These are phyloP conservation scores for Sturmia bella DNA, from an alignment of 2,888 invertebrate species.

Conservation along the genomic window DNA sequence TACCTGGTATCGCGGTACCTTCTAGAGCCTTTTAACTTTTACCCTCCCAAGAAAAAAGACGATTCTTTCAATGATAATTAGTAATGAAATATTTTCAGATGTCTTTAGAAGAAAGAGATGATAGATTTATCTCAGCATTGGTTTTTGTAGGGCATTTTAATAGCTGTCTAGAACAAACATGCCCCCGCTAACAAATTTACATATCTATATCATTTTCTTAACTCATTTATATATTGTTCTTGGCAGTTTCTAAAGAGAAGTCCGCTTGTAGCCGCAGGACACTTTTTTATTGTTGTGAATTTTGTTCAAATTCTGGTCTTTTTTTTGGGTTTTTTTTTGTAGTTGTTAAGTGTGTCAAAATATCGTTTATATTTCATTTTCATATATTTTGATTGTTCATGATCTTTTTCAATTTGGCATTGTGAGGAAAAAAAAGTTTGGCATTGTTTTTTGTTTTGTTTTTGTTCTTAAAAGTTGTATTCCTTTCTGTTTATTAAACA, in stretches of 20 bases:
- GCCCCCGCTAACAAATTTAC: too few species aligned
- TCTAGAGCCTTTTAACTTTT: too few species aligned
- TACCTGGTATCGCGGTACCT: too few species aligned
- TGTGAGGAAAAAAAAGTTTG: constrained; percentile 61
- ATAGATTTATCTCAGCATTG: too few species aligned
- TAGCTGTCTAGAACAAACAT: not conserved
- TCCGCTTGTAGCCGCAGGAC: constrained; percentile 62
- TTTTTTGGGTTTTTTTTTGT: constrained; percentile 21
- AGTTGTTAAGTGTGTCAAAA: constrained; percentile 68
- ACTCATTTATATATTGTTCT: constrained; percentile 44
- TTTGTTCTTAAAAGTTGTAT: constrained; percentile 34
- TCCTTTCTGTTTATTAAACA: constrained; percentile 42
- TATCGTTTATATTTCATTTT: constrained; percentile 61
- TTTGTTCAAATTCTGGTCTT: constrained; percentile 30
- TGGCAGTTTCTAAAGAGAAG: constrained; percentile 37
- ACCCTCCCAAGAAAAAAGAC: too few species aligned
- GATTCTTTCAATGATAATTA: too few species aligned
- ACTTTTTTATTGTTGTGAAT: constrained; percentile 57
- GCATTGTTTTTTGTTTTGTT: constrained; percentile 31
- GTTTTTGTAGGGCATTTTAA: constrained; percentile 3
- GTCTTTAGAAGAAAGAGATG: too few species aligned
- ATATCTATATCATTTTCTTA: not conserved
- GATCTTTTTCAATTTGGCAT: constrained; percentile 71
- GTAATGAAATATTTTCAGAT: too few species aligned
- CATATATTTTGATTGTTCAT: constrained; percentile 69